Percentiles rank a stretch among this genome's conserved stretches.
These are phyloP conservation scores for Cenopis cana DNA, from an alignment of 2,888 invertebrate species.

Conservation along the genomic window DNA sequence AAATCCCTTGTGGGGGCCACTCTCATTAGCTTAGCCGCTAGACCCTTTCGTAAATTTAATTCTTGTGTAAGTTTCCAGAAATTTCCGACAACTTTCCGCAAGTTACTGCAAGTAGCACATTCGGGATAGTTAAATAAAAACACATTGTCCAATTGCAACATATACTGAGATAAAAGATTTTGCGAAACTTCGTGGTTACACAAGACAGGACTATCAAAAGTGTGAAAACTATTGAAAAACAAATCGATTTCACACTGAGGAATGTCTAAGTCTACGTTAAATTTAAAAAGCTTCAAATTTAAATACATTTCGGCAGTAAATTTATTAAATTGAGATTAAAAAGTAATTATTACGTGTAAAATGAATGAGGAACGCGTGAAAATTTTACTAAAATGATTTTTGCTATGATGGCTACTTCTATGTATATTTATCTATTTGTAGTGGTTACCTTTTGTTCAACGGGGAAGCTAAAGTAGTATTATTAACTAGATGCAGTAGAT, in stretches of 20 bases:
- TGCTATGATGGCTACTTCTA: constrained; percentile 12
- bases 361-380: constrained; percentile 4
- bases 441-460: neutral
- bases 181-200: constrained; percentile 50
- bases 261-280: constrained; percentile 34
- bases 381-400: no score
- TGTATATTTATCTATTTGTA: constrained; percentile 19
- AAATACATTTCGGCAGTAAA: constrained; percentile 45
- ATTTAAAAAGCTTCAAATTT: constrained; percentile 38
- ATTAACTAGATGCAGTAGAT: constrained; percentile 1
- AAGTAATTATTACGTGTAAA: constrained; percentile 14
- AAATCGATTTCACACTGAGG: constrained; percentile 26
- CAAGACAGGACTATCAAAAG: constrained; percentile 33
- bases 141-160: constrained; percentile 50
- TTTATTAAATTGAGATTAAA: constrained; percentile 12
- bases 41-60: no score
- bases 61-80: no score
- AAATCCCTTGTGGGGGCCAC: no score
- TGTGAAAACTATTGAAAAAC: constrained; percentile 40
- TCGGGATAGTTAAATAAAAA: constrained; percentile 35
- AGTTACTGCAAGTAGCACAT: no score
- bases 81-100: no score
- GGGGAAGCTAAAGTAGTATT: neutral
- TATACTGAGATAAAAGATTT: constrained; percentile 55
- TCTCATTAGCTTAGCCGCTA: no score